These are phyloP conservation scores for Trachelus tabidus DNA, from an alignment of 2,888 invertebrate species.

Conservation along the genomic window DNA sequence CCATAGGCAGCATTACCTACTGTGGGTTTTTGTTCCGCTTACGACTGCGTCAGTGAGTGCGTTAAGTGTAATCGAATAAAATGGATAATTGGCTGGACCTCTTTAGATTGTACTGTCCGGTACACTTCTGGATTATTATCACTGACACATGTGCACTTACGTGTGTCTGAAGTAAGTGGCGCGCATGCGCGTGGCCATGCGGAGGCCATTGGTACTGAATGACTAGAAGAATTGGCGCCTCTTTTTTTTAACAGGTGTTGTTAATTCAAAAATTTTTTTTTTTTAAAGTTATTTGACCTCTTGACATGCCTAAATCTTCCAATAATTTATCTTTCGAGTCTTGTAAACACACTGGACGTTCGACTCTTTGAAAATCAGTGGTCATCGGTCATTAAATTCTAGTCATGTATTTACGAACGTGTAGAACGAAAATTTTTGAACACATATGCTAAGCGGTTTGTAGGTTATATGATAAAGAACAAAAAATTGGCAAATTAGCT, in stretches of 20 bases:
- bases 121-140: background rate
- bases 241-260: background rate
- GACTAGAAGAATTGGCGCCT: background rate
- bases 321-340: background rate
- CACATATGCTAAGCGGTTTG: background rate
- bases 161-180: background rate
- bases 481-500: background rate
- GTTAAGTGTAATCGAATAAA: conserved; percentile 43
- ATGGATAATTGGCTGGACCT: conserved; percentile 42
- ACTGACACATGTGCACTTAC: background rate
- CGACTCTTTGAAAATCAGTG: background rate
- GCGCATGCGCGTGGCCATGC: background rate
- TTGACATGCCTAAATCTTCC: background rate
- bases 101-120: background rate
- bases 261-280: background rate
- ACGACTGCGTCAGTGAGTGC: background rate
- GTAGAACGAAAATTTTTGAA: background rate
- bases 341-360: background rate
- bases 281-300: background rate
- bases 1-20: background rate
- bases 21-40: background rate
- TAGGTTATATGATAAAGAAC: background rate
- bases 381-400: background rate
- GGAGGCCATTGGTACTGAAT: background rate
- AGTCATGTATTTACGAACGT: background rate